A percentile compares a stretch with the other conserved stretches of the same genome.
phyloP scores from a whole-genome alignment of 2,113 vertebrate species.

The Crotophaga sulcirostris region DNA sequence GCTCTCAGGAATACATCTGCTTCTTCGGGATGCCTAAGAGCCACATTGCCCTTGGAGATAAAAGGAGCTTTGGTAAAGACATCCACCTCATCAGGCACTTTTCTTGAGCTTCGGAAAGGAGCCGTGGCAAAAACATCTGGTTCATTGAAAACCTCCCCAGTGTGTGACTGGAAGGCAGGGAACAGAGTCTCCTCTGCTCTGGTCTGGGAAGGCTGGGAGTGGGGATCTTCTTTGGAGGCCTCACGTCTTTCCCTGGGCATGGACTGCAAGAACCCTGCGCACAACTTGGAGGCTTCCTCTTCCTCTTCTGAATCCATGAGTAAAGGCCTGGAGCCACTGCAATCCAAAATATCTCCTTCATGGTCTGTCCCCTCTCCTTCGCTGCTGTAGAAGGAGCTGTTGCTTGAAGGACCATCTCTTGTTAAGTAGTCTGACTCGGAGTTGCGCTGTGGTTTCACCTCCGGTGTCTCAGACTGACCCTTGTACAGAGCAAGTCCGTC shows the following conservation, averaged over 20 bases:
- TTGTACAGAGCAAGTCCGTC: constrained; percentile 46
- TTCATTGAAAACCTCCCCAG: constrained; percentile 16
- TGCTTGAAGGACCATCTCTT: constrained; percentile 77
- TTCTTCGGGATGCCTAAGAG: constrained; percentile 67
- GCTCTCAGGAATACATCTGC: constrained; percentile 90
- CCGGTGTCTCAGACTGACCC: not conserved
- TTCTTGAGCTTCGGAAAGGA: constrained; percentile 79
- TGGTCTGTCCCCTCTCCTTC: constrained; percentile 86
- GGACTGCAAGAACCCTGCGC: constrained; percentile 5
- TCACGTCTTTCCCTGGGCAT: not conserved
- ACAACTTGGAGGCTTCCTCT: constrained; percentile 70
- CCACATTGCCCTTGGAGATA: constrained; percentile 48
- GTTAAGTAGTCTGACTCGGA: constrained; percentile 60
- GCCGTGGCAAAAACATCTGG: constrained; percentile 88
- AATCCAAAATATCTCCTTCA: constrained; percentile 80
- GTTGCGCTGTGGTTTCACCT: constrained; percentile 44
- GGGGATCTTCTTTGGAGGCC: constrained; percentile 6
- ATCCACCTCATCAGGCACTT: constrained; percentile 75
- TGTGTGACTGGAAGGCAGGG: not conserved
- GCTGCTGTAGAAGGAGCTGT: constrained; percentile 90
- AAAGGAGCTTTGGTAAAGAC: constrained; percentile 95
- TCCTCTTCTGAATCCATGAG: constrained; percentile 94
- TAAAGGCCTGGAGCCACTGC: constrained; percentile 90
- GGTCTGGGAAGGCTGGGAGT: not conserved
- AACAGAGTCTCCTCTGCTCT: constrained; percentile 15